Conservation (phyloP, 1,140 invertebrate species). For the Dendroctonus ponderosae region DNA sequence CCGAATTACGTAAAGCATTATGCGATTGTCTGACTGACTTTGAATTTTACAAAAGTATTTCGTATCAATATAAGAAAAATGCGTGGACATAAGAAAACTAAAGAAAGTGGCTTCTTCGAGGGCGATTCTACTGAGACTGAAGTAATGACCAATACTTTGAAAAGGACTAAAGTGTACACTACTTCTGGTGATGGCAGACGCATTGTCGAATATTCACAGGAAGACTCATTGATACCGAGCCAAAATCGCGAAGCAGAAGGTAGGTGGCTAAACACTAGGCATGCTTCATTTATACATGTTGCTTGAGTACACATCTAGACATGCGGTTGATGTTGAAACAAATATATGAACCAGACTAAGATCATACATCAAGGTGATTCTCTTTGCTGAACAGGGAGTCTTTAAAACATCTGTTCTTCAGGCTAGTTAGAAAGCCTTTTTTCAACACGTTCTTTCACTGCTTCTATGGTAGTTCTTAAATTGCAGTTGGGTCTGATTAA, state of each 20-base stretch:
- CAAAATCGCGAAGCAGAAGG: slow-evolving; percentile 41
- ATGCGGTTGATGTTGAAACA: too few species aligned
- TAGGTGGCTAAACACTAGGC: slow-evolving; percentile 29
- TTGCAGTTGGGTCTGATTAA: too few species aligned
- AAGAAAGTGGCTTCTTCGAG: slow-evolving; percentile 52
- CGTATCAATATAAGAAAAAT: slow-evolving; percentile 38
- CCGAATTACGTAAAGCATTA: slow-evolving; percentile 6
- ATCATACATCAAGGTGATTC: too few species aligned
- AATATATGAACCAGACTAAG: too few species aligned
- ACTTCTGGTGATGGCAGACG: slow-evolving; percentile 43
- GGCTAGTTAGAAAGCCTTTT: too few species aligned
- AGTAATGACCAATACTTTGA: slow-evolving; percentile 49
- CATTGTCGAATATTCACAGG: slow-evolving; percentile 45
- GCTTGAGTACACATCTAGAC: too few species aligned
- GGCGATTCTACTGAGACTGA: slow-evolving; percentile 49
- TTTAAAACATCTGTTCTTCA: too few species aligned
- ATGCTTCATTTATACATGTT: neutral
- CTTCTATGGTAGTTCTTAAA: too few species aligned
- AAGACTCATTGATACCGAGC: slow-evolving; percentile 46
- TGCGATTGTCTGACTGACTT: slow-evolving; percentile 1
- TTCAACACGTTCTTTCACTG: too few species aligned
- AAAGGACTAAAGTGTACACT: slow-evolving; percentile 50
- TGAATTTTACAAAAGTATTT: neutral
- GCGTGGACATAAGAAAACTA: slow-evolving; percentile 51
- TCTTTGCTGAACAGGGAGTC: too few species aligned